Evolutionary conservation across 2,888 invertebrate genomes (phyloP), one percentile per base, ranked within the genome.

Genomic region (Oasisia sp.): DNA sequence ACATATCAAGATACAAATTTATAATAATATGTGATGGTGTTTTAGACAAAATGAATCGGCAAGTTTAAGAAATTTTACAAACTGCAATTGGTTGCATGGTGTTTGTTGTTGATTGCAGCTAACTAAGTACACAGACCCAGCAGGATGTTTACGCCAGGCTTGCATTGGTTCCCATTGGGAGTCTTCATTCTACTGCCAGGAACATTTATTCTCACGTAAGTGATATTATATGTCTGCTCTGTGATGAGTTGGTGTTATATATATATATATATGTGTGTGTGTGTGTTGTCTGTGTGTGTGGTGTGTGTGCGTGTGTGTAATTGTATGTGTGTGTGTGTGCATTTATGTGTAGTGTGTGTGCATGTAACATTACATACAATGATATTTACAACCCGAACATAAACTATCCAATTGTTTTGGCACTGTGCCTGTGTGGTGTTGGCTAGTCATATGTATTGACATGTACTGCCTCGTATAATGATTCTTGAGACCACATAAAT

Each of bases 171-270:
- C 27, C 74, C 74, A 74, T 19, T 74, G 74, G 74, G 27, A 7
- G 74, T 74, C 74, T 74, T 74, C 27, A 74, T 74, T 74, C 19
- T 74, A n/a, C 74, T 74, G 74, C 74, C 74, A 74, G 74, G 74
- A n/a, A 74, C 74, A 74, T 74, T 74, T 74, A 3, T 74, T 74
- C 74, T 74, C 74, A 74, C 27, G 74, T 74, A 74, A 74, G 74
- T 74, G n/a, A n/a, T n/a, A n/a, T n/a, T n/a, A n/a, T n/a, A n/a
- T n/a, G n/a, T n/a, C n/a, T n/a, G n/a, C n/a, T n/a, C n/a, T n/a
- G n/a, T n/a, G n/a, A n/a, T n/a, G n/a, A n/a, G n/a, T n/a, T n/a
- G n/a, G 45, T 45, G 8, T 45, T 11, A 45, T 45, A 45, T 45
- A n/a, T n/a, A 50, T 50, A 19, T 58, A 27, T 14, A 5, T 5